A percentile compares a stretch with the other conserved stretches of the same genome.
phyloP scores from a whole-genome alignment of 2,113 vertebrate genomes.

The Solea senegalensis region DNA sequence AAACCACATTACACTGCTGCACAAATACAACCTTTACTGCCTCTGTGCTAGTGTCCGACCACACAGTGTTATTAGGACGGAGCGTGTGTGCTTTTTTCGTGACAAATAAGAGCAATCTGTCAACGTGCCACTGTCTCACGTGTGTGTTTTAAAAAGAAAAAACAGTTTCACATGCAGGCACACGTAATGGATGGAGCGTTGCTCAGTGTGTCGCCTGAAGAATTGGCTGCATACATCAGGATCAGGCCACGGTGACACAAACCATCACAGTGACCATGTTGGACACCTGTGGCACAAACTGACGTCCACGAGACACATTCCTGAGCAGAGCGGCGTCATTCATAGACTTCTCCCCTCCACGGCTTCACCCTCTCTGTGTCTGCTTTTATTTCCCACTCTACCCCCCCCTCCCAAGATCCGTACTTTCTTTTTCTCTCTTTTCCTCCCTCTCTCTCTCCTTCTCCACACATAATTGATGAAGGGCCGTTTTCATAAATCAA shows the following conservation, averaged over 20 bases:
- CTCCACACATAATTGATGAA: slow-evolving; percentile 99
- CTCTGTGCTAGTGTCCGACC: not conserved
- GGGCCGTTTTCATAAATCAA: slow-evolving; percentile 99
- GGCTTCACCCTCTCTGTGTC: slow-evolving; percentile 39
- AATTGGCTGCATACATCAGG: slow-evolving; percentile 43
- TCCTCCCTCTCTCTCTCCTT: slow-evolving; percentile 55
- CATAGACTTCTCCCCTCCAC: slow-evolving; percentile 50
- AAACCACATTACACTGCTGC: slow-evolving; percentile 49
- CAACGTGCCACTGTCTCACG: not conserved
- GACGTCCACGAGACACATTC: slow-evolving; percentile 64
- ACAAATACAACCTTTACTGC: slow-evolving; percentile 29
- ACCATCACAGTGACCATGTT: slow-evolving; percentile 45
- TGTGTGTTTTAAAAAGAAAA: slow-evolving; percentile 12
- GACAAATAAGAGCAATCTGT: slow-evolving; percentile 3
- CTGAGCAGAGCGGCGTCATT: slow-evolving; percentile 63
- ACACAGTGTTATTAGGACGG: not conserved
- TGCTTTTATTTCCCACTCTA: slow-evolving; percentile 47
- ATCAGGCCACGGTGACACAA: slow-evolving; percentile 32
- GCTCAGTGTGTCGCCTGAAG: slow-evolving; percentile 38
- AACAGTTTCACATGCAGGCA: slow-evolving; percentile 19
- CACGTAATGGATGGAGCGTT: slow-evolving; percentile 19
- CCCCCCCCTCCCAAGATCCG: slow-evolving; percentile 35
- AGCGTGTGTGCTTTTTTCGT: slow-evolving; percentile 1
- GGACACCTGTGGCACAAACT: slow-evolving; percentile 68
- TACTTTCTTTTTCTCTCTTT: slow-evolving; percentile 55